These are phyloP conservation scores for Rotaria magnacalcarata DNA, from an alignment of 2,888 invertebrate genomes.

Conservation along the genomic window DNA sequence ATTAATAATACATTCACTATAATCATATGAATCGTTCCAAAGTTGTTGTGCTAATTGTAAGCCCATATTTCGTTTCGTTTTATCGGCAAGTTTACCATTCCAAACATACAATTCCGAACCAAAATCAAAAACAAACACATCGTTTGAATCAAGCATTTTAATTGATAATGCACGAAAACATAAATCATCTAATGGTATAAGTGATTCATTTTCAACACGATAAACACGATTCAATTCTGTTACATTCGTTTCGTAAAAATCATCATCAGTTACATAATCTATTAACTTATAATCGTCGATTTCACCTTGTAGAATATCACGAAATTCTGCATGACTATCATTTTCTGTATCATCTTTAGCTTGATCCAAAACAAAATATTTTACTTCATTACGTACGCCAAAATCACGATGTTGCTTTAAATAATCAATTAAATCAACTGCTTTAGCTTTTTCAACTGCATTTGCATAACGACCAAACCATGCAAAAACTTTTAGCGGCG, in stretches of 20 bases:
- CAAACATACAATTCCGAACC: constrained; percentile 88
- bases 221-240: constrained; percentile 3
- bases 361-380: constrained; percentile 15
- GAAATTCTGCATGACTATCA: constrained; percentile 14
- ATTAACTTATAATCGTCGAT: neutral
- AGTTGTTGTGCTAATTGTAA: constrained; percentile 75
- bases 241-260: constrained; percentile 26
- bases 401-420: constrained; percentile 40
- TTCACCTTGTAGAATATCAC: constrained; percentile 19
- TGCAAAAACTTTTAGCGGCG: constrained; percentile 20
- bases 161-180: constrained; percentile 27
- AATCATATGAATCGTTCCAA: constrained; percentile 77
- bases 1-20: constrained; percentile 75
- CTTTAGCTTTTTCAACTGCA: constrained; percentile 80
- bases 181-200: constrained; percentile 7
- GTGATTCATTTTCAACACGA: constrained; percentile 17
- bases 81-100: constrained; percentile 79
- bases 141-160: constrained; percentile 8
- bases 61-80: constrained; percentile 71
- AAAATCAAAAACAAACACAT: constrained; percentile 76
- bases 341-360: constrained; percentile 4
- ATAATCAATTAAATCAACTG: constrained; percentile 25
- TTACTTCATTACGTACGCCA: constrained; percentile 40
- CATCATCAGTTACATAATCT: neutral
- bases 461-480: constrained; percentile 63